Evolutionary conservation across 2,888 invertebrate genomes (phyloP).

Genomic region (Lissonota sp.): DNA sequence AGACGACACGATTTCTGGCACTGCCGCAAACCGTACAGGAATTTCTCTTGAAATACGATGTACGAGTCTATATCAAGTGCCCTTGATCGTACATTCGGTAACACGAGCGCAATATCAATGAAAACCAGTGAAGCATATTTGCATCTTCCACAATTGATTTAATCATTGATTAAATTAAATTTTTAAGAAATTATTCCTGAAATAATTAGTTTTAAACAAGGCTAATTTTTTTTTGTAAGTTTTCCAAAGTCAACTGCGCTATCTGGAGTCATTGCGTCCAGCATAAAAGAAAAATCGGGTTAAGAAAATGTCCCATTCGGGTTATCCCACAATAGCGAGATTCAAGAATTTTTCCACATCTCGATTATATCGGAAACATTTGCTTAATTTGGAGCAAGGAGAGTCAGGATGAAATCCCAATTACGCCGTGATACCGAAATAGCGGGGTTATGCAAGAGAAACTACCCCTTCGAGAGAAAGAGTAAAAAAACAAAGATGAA

Average conservation of each 20-base stretch:
- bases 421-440: not conserved
- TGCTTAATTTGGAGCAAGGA: not conserved
- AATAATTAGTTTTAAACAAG: no score
- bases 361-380: no score
- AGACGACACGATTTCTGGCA: conserved; percentile 70
- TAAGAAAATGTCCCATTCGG: no score
- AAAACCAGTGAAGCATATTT: conserved; percentile 39
- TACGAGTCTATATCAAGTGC: conserved; percentile 27
- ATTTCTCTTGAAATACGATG: conserved; percentile 58
- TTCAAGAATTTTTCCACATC: not conserved
- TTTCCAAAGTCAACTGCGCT: no score
- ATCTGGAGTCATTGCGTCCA: no score
- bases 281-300: no score
- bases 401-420: not conserved
- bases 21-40: conserved; percentile 48
- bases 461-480: not conserved
- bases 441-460: not conserved
- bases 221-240: no score
- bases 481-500: conserved; percentile 9
- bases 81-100: conserved; percentile 19
- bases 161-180: no score
- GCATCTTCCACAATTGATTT: conserved; percentile 23
- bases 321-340: no score
- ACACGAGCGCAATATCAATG: conserved; percentile 1
- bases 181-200: no score